Evolutionary conservation across 2,888 invertebrate genomes (phyloP).

Genomic region (Yponomeuta malinellus): DNA sequence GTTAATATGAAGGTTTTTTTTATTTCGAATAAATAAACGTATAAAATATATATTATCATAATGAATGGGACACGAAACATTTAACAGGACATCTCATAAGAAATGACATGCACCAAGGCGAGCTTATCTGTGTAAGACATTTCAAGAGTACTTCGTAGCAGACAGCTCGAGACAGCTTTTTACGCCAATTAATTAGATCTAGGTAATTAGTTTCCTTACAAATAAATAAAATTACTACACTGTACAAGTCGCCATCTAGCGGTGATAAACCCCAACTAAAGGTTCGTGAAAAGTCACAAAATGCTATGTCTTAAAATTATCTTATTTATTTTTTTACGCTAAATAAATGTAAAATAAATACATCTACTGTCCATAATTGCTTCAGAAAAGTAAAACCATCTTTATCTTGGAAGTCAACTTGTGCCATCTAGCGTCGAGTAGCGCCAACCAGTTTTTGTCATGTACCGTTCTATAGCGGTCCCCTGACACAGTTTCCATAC

Average conservation of each 20-base stretch:
- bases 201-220: background rate
- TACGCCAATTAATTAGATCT: background rate
- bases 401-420: constrained; percentile 24
- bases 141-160: no score
- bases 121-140: no score
- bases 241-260: background rate
- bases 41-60: no score
- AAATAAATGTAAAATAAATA: no score
- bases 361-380: no score
- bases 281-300: background rate
- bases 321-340: no score
- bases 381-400: constrained; percentile 9
- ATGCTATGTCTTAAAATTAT: no score
- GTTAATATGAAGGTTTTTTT: no score
- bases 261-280: background rate
- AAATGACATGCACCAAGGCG: no score
- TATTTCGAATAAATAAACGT: no score
- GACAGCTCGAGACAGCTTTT: background rate
- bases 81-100: no score
- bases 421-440: constrained; percentile 50
- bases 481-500: constrained; percentile 66
- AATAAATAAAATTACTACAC: background rate
- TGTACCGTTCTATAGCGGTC: constrained; percentile 36
- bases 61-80: no score
- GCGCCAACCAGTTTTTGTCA: constrained; percentile 26